These are phyloP conservation scores for Psittacula cyanocephala DNA, from an alignment of 2,113 vertebrate genomes.

Conservation along the genomic window DNA sequence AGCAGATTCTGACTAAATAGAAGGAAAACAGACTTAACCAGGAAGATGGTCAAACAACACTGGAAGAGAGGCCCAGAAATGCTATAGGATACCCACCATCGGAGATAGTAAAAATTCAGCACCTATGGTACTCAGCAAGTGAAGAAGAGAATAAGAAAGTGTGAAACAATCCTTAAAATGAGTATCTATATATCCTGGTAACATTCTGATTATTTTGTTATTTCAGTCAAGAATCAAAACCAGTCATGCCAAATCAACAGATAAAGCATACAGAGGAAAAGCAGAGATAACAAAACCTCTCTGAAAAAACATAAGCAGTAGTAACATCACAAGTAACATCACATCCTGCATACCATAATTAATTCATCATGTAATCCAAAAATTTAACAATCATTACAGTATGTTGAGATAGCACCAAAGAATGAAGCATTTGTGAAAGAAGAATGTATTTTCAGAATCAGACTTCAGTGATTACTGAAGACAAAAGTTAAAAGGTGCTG, in stretches of 20 bases:
- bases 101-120: neutral
- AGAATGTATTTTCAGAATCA: neutral
- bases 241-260: neutral
- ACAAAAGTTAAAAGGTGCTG: neutral
- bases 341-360: neutral
- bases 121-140: neutral
- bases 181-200: neutral
- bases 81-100: neutral
- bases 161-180: neutral
- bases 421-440: neutral
- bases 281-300: neutral
- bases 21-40: neutral
- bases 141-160: neutral
- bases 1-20: neutral
- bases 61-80: neutral
- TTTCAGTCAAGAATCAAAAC: neutral
- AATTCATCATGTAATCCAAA: neutral
- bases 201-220: neutral
- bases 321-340: neutral
- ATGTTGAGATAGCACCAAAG: neutral
- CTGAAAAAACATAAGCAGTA: neutral
- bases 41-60: neutral
- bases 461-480: neutral
- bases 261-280: neutral
- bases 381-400: neutral